Evolutionary conservation across 2,113 vertebrate genomes (phyloP), one percentile per base, ranked within the genome.

Genomic region (Sialia sialis): DNA sequence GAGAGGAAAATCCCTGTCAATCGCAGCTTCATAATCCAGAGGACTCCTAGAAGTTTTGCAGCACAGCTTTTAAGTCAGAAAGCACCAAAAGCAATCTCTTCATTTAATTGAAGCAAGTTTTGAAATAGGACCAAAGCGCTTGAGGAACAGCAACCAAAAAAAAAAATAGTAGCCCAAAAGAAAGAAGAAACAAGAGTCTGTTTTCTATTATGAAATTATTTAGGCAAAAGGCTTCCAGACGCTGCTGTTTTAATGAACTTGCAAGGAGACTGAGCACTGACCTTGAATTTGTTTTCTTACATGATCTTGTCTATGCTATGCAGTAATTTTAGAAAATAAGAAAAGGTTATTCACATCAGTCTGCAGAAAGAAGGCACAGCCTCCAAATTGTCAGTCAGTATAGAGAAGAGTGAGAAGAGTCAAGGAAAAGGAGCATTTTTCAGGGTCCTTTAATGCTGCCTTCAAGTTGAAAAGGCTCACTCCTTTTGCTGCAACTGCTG

Each of bases 81-180:
- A 81, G 74, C 75, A 90, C 59, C 39, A 93, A 91, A 89, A 77
- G 14, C 7, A 32, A 19, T 8, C 69, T 86, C 75, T 96, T 96
- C 81, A 58, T 87, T 96, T 95, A 79, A 91, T 52, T 95, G 95
- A 89, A 94, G 76, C 41, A 81, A 80, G 84, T 94, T 96, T 96
- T 97, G 96, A 98, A 97, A 94, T 21, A 87, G 74, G 59, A 97
- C 95, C 94, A 96, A 97, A 96, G 90, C 5, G 58, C 70, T 96
- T 87, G 88, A 95, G 97, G 93, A 98, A 95, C 82, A 95, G 93
- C 80, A 95, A 97, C 85, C 70, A 96, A 97, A 97, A 95, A 97
- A 95, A 97, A 97, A 98, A 97, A 97, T 80, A 97, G 97, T 95
- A 96, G 96, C 95, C 95, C 82, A 84, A 93, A 94, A 95, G 89